Conservation (phyloP, 2,113 vertebrate species). For the Solea solea region DNA sequence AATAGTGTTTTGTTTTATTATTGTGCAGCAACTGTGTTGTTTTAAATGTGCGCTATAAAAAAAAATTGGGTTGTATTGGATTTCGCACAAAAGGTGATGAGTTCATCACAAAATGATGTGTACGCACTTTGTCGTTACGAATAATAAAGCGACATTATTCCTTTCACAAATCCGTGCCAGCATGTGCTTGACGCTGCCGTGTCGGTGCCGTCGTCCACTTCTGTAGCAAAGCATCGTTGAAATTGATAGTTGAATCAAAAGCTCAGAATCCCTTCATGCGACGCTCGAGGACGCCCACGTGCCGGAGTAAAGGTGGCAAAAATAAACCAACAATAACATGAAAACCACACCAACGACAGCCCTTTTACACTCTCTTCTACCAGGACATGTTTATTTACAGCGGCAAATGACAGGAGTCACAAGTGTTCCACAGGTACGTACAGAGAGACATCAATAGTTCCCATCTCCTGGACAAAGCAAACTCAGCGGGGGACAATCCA, state of each 20-base stretch:
- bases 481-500: constrained; percentile 67
- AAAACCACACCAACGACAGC: constrained; percentile 21
- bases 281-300: background rate
- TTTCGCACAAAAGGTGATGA: too few relatives aligned
- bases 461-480: constrained; percentile 75
- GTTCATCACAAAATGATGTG: too few relatives aligned
- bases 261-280: background rate
- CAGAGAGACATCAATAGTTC: constrained; percentile 80
- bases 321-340: background rate
- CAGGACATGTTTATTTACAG: constrained; percentile 86
- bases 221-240: background rate
- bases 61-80: too few relatives aligned
- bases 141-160: background rate
- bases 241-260: background rate
- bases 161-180: background rate
- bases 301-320: background rate
- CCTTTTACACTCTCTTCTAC: constrained; percentile 67
- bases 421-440: constrained; percentile 82
- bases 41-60: too few relatives aligned
- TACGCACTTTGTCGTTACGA: background rate
- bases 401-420: constrained; percentile 82
- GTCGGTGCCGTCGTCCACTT: background rate
- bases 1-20: too few relatives aligned
- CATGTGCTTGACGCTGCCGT: background rate
- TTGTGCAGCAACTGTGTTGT: too few relatives aligned